Percentiles rank a stretch among this genome's conserved stretches.
phyloP scores from a whole-genome alignment of 2,888 invertebrate genomes.

The Caprella mutica region DNA sequence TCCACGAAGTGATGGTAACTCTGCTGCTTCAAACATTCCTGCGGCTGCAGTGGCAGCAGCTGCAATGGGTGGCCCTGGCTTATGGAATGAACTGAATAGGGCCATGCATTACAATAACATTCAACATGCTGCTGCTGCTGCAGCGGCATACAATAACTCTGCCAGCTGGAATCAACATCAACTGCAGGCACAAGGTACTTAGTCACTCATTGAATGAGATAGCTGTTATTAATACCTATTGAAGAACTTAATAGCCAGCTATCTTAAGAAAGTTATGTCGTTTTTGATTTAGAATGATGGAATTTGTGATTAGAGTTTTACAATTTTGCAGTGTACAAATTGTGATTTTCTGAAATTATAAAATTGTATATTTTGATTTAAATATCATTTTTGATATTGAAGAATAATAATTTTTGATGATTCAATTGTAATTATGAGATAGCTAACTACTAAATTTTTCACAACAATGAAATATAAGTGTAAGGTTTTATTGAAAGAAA shows the following conservation, averaged over 20 bases:
- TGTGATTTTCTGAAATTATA: no score
- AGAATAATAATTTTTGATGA: no score
- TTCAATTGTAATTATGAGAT: no score
- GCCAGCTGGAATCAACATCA: conserved; percentile 5
- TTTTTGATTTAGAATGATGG: no score
- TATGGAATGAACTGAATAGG: conserved; percentile 31
- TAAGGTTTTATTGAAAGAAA: no score
- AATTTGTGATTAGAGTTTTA: no score
- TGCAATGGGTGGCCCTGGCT: conserved; percentile 13
- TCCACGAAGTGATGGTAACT: conserved; percentile 1
- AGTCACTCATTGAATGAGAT: neutral
- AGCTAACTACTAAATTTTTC: no score
- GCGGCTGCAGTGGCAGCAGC: conserved; percentile 8
- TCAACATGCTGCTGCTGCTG: conserved; percentile 1
- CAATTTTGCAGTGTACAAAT: no score
- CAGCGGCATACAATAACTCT: conserved; percentile 3
- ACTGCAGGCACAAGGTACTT: neutral
- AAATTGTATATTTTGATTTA: no score
- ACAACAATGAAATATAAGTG: no score
- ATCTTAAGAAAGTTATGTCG: no score
- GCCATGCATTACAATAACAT: conserved; percentile 29
- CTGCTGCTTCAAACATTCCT: neutral
- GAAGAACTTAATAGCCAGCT: neutral
- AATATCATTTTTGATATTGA: no score
- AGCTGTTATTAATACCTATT: neutral